phyloP scores from a whole-genome alignment of 2,888 invertebrate genomes.

The Meghimatium bilineatum region DNA sequence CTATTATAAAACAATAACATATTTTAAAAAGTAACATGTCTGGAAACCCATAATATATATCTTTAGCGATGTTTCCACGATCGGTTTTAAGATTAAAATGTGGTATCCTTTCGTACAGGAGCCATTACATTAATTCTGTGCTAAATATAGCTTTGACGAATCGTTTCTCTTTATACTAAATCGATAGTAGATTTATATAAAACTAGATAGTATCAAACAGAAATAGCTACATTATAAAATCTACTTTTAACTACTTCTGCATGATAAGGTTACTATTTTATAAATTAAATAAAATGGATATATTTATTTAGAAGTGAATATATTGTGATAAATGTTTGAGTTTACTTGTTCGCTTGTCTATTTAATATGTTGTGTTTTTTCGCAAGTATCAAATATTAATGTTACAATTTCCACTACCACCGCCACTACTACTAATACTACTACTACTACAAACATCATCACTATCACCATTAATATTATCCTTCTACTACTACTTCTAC shows the following conservation, averaged over 20 bases:
- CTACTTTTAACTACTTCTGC: background rate
- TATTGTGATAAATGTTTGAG: background rate
- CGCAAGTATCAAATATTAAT: too few relatives aligned
- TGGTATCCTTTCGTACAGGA: too few relatives aligned
- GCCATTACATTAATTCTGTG: background rate
- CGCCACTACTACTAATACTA: too few relatives aligned
- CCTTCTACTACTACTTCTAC: conserved; percentile 1
- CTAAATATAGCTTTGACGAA: background rate
- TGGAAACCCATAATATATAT: too few relatives aligned
- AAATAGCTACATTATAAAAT: background rate
- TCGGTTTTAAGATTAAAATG: too few relatives aligned
- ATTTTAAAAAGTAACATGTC: too few relatives aligned
- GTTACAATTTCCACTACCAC: too few relatives aligned
- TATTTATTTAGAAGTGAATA: background rate
- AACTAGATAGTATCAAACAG: background rate
- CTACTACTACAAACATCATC: too few relatives aligned
- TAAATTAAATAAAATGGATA: background rate
- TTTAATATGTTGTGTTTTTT: too few relatives aligned
- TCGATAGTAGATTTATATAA: background rate
- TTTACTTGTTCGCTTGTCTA: background rate
- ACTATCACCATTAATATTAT: background rate
- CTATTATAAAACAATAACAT: too few relatives aligned
- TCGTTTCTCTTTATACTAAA: conserved; percentile 4
- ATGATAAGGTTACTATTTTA: background rate
- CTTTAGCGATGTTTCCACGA: too few relatives aligned